Evolutionary conservation across 2,797 vertebrate species (phyloP), one percentile per base, ranked within the genome.

Genomic region (Octomys mimax): DNA sequence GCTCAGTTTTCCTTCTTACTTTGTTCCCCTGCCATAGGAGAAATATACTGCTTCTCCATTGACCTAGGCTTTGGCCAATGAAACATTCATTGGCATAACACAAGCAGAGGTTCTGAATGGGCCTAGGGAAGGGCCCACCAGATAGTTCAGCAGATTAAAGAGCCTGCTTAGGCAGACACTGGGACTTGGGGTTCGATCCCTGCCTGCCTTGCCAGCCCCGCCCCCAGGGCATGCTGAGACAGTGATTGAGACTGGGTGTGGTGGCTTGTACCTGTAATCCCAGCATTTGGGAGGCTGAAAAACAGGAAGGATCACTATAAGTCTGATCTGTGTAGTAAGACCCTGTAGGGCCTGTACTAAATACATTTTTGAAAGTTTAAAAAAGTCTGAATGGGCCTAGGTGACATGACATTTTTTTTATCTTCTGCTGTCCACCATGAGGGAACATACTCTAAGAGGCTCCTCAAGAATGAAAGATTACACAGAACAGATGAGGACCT

Each of bases 331-430:
- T 49, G 49, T 49, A 49, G 49, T 49, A 9, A 49, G 9, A 49
- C 49, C 49, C 49, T 49, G 9, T 49, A 49, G 49, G 11, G 8
- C 49, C 49, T 49, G 49, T 49, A 10, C 49, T 49, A 49, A 49
- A 11, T 49, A 49, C 49, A 49, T 49, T 49, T 49, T 49, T 49
- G 11, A 49, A 49, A 49, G 42, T 5, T 42, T 42, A 42, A 49
- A 49, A 49, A 49, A 49, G 49, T 88, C 89, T 80, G 87, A 90
- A 81, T 77, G 39, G 64, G 33, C 52, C 64, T 66, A 11, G 61
- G 36, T 79, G 22, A 9, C 95, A 92, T 96, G 39, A 49, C 24
- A 94, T 96, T 78, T n/a, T 87, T 62, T 94, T 85, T 24, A 13
- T 62, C 59, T 91, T 92, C 87, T 57, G 21, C 26, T 46, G 46